phyloP scores from a whole-genome alignment of 2,113 vertebrate genomes.

The Mystacornis crossleyi region DNA sequence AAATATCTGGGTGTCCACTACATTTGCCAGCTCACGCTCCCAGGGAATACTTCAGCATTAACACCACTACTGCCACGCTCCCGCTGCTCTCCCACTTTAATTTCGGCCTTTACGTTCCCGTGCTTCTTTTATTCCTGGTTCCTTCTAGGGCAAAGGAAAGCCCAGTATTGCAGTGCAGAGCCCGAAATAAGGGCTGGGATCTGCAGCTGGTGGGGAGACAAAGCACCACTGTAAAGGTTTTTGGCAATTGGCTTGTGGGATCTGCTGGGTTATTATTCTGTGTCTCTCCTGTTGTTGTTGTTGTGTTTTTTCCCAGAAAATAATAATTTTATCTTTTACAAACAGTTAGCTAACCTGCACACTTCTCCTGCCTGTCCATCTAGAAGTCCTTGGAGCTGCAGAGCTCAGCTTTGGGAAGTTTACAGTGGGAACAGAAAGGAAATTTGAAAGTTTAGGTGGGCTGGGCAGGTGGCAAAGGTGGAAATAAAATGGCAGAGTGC shows the following conservation, averaged over 20 bases:
- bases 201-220: conserved; percentile 28
- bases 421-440: background rate
- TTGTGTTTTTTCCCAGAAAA: background rate
- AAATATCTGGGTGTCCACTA: conserved; percentile 80
- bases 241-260: conserved; percentile 54
- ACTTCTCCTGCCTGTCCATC: background rate
- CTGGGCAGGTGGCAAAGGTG: background rate
- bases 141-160: conserved; percentile 23
- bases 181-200: conserved; percentile 26
- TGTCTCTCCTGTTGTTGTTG: background rate
- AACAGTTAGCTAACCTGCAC: conserved; percentile 61
- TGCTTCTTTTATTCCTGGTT: background rate
- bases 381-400: conserved; percentile 35
- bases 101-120: background rate
- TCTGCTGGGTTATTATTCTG: conserved; percentile 10
- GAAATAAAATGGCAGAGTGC: background rate
- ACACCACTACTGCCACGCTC: conserved; percentile 47
- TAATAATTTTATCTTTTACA: conserved; percentile 67
- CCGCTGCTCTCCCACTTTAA: background rate
- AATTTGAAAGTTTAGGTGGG: background rate
- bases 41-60: conserved; percentile 73
- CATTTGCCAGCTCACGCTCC: conserved; percentile 72
- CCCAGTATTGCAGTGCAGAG: conserved; percentile 19
- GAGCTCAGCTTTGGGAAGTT: background rate
- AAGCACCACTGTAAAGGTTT: conserved; percentile 16